Evolutionary conservation across 2,888 invertebrate genomes (phyloP).

Genomic region (Dromius quadrimaculatus): DNA sequence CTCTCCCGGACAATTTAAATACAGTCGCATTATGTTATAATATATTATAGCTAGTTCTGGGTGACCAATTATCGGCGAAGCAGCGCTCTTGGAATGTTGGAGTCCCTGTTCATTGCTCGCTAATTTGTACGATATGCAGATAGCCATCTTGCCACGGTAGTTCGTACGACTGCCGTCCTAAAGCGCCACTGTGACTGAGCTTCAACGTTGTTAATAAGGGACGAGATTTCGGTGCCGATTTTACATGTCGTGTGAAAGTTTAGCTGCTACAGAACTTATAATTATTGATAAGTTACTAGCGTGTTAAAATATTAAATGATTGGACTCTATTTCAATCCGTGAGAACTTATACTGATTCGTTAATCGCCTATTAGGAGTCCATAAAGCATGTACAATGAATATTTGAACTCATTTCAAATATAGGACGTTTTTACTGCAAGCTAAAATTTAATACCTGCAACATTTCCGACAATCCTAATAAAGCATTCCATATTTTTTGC

Average conservation of each 20-base stretch:
- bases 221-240: constrained; percentile 1
- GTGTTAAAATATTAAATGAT: constrained; percentile 21
- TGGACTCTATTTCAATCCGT: constrained; percentile 8
- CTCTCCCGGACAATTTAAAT: constrained; percentile 57
- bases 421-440: constrained; percentile 10
- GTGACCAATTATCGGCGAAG: constrained; percentile 53
- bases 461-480: constrained; percentile 20
- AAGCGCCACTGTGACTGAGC: constrained; percentile 29
- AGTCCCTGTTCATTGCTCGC: constrained; percentile 28
- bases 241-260: constrained; percentile 36
- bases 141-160: constrained; percentile 27
- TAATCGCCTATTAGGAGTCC: neutral
- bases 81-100: constrained; percentile 42
- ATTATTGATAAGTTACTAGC: constrained; percentile 20
- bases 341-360: constrained; percentile 5
- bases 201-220: constrained; percentile 22
- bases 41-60: constrained; percentile 52
- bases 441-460: constrained; percentile 33
- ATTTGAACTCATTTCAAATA: neutral
- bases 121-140: constrained; percentile 45
- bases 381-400: too few relatives aligned
- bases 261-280: constrained; percentile 9
- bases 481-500: constrained; percentile 17
- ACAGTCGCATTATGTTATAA: constrained; percentile 56
- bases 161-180: neutral